Conservation (phyloP, 35 echinoderm and acorn worm species). For the Amphiura filiformis region DNA sequence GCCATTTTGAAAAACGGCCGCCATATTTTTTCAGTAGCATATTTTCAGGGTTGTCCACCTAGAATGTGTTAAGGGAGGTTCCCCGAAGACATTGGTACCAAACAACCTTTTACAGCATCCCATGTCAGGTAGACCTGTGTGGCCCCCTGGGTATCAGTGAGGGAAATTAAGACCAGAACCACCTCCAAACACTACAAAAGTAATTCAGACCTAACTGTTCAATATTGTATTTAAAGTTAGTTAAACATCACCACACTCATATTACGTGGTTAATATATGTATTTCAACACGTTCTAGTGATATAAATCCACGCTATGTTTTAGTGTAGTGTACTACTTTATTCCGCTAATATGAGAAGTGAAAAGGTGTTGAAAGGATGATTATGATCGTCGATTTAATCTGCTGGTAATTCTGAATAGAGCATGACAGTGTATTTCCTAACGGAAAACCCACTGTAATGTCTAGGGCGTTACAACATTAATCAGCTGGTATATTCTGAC, state of each 20-base stretch:
- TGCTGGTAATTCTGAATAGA: background rate
- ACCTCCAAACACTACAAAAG: no score
- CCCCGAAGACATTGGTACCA: no score
- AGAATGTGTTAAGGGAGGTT: no score
- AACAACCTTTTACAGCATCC: no score
- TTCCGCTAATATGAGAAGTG: background rate
- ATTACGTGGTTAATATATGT: background rate
- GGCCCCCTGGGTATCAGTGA: no score
- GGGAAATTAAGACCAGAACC: no score
- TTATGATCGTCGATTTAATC: background rate
- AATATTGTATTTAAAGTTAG: no score
- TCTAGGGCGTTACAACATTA: background rate
- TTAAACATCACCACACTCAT: background rate
- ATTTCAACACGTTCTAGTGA: background rate
- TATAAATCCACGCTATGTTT: background rate
- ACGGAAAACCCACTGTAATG: constrained; percentile 1
- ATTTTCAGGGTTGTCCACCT: no score
- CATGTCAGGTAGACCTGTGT: no score
- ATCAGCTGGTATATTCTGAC: background rate
- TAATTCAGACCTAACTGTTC: no score
- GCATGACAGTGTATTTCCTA: background rate
- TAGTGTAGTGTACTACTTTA: background rate
- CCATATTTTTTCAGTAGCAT: no score
- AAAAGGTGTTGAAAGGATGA: constrained; percentile 14
- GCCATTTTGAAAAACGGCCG: no score